phyloP scores from a whole-genome alignment of 2,797 vertebrate species.

The Phrynocephalus vlangalii region DNA sequence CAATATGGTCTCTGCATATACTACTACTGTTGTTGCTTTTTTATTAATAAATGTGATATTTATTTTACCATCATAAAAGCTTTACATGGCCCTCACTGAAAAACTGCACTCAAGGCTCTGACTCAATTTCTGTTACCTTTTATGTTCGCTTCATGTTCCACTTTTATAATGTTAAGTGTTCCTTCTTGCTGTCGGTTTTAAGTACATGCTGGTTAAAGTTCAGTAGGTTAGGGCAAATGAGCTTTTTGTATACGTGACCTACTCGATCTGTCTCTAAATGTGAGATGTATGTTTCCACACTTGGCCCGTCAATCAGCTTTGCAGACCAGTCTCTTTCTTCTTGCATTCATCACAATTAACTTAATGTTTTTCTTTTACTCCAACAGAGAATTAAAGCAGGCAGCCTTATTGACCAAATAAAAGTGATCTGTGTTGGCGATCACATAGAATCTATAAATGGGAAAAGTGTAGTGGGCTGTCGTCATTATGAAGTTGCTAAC shows the following conservation, averaged over 20 bases:
- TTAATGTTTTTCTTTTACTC: conserved; percentile 38
- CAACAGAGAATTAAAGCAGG: conserved; percentile 91
- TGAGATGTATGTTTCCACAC: not conserved
- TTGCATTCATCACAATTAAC: conserved; percentile 7
- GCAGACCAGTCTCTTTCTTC: conserved; percentile 13
- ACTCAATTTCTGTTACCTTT: too few species aligned
- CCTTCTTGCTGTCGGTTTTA: not conserved
- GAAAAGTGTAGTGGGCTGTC: conserved; percentile 83
- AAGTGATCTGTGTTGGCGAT: conserved; percentile 90
- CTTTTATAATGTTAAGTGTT: too few species aligned
- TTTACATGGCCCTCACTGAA: too few species aligned
- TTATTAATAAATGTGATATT: too few species aligned
- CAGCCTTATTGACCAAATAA: conserved; percentile 88
- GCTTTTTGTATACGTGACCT: not conserved
- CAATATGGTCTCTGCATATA: too few species aligned
- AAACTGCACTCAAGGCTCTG: too few species aligned
- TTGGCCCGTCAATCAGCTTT: not conserved
- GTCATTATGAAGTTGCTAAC: conserved; percentile 94
- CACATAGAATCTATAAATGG: conserved; percentile 95
- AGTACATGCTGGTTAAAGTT: not conserved
- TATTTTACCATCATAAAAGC: not conserved
- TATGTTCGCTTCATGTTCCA: too few species aligned
- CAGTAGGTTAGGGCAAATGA: not conserved
- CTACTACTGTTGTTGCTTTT: too few species aligned
- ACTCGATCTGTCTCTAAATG: not conserved